Percentiles rank a stretch among this genome's conserved stretches.
These are phyloP conservation scores for Thripadectes ignobilis DNA, from an alignment of 2,797 vertebrate genomes.

Conservation along the genomic window DNA sequence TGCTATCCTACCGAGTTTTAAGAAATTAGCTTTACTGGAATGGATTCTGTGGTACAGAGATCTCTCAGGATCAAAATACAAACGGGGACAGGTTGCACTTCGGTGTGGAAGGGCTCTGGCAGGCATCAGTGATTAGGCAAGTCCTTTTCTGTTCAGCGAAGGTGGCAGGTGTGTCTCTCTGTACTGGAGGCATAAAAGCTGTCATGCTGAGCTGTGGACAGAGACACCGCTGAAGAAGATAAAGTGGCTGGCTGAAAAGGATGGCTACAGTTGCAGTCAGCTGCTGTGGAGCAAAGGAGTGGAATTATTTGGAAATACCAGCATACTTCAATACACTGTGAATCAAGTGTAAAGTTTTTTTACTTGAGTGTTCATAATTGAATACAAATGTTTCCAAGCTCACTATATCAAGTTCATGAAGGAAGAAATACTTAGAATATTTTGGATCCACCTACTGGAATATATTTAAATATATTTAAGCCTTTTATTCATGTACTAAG, in stretches of 20 bases:
- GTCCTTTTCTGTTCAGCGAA: background rate
- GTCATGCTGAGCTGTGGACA: background rate
- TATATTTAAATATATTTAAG: background rate
- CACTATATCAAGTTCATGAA: background rate
- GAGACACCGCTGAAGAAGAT: background rate
- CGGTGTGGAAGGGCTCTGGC: background rate
- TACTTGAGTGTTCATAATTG: background rate
- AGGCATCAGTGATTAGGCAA: background rate
- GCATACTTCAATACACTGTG: accelerated
- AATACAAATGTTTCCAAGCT: background rate
- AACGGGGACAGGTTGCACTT: background rate
- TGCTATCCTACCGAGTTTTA: background rate
- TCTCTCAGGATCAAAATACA: background rate
- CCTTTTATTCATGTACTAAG: background rate
- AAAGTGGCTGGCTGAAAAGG: background rate
- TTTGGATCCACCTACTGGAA: background rate
- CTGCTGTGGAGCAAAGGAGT: background rate
- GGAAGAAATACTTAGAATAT: background rate
- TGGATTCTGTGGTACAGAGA: background rate
- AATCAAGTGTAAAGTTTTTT: background rate
- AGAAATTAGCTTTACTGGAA: background rate
- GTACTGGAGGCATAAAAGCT: background rate
- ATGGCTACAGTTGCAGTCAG: background rate
- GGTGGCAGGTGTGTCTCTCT: background rate
- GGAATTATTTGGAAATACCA: background rate